Percentiles rank a stretch among this genome's conserved stretches.
Evolutionary conservation across 2,888 invertebrate species (phyloP).

Genomic region (Idaea dimidiata): DNA sequence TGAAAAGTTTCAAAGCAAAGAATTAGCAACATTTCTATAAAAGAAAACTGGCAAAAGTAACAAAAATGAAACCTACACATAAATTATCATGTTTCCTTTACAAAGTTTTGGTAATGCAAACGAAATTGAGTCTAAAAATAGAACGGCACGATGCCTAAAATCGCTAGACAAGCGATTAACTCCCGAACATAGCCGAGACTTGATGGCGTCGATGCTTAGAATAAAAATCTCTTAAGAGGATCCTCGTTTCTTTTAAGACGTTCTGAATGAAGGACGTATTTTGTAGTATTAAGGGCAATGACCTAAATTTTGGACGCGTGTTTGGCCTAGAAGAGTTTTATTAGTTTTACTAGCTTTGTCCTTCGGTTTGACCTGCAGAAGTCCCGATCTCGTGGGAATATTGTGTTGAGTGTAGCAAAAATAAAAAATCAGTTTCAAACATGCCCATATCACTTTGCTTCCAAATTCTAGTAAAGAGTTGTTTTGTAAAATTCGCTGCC

Average conservation of each 20-base stretch:
- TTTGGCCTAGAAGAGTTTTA: too few species aligned
- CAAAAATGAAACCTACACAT: neutral
- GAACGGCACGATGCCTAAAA: neutral
- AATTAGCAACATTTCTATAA: too few species aligned
- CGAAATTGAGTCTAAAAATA: neutral
- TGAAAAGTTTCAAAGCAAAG: too few species aligned
- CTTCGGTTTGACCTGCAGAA: too few species aligned
- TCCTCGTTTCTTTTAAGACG: neutral
- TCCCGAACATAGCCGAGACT: neutral
- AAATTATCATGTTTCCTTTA: neutral
- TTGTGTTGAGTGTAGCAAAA: too few species aligned
- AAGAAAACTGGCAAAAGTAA: neutral
- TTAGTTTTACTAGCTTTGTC: too few species aligned
- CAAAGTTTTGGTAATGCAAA: neutral
- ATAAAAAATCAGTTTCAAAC: too few species aligned
- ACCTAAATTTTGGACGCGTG: neutral
- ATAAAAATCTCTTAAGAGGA: neutral
- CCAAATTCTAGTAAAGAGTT: too few species aligned
- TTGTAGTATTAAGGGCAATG: neutral
- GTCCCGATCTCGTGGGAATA: too few species aligned
- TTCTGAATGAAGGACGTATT: neutral
- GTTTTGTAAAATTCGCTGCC: too few species aligned
- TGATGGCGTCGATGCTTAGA: neutral
- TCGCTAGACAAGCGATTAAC: neutral
- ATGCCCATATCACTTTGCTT: too few species aligned